Conservation (phyloP, 2,797 vertebrate species). For the Podarcis lilfordi region DNA sequence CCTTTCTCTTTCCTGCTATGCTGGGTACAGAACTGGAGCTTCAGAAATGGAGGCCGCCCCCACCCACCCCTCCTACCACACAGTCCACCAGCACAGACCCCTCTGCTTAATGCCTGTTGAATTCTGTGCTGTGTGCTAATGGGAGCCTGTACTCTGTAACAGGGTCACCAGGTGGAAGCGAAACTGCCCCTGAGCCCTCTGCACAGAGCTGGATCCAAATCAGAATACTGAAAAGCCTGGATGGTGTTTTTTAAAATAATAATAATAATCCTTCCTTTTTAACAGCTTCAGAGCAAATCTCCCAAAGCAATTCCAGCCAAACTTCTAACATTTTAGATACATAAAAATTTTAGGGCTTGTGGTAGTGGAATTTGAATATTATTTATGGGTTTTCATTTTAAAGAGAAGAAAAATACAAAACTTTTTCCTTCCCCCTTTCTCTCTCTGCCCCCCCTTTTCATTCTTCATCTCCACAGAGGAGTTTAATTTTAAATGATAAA, state of each 20-base stretch:
- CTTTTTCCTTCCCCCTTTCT: slow-evolving; percentile 24
- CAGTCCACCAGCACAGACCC: not conserved
- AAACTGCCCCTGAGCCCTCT: not conserved
- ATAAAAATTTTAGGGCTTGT: slow-evolving; percentile 62
- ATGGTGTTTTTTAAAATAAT: not conserved
- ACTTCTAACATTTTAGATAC: slow-evolving; percentile 66
- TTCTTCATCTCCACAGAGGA: slow-evolving; percentile 74
- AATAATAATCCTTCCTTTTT: slow-evolving; percentile 26
- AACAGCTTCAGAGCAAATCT: slow-evolving; percentile 3
- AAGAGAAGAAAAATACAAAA: slow-evolving; percentile 63
- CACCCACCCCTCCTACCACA: too few relatives aligned
- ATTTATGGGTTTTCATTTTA: slow-evolving; percentile 82
- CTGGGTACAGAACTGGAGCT: not conserved
- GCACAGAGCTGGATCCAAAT: too few relatives aligned
- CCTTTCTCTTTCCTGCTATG: not conserved
- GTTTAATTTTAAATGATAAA: slow-evolving; percentile 98
- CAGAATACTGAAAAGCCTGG: too few relatives aligned
- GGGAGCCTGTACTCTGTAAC: not conserved
- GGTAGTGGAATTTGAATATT: slow-evolving; percentile 74
- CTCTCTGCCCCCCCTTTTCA: slow-evolving; percentile 61
- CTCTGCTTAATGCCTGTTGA: not conserved
- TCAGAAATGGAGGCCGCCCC: not conserved
- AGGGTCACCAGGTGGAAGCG: not conserved
- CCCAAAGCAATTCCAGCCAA: slow-evolving; percentile 56
- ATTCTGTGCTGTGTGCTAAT: too few relatives aligned